Evolutionary conservation across 1,140 invertebrate species (phyloP).

Genomic region (Stenopsyche tienmushanensis): DNA sequence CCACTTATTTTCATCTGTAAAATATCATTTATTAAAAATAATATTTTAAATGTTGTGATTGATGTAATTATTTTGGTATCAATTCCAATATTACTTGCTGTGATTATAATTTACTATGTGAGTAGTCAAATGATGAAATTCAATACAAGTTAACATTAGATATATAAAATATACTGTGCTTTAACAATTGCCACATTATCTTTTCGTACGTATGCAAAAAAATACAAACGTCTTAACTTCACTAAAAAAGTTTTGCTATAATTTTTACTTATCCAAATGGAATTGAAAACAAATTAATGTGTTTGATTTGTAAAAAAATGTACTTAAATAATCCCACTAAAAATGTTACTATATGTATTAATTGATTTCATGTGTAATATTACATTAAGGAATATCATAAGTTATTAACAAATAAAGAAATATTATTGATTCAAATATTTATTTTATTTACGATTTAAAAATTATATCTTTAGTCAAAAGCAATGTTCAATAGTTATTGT

Average conservation of each 20-base stretch:
- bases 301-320: slow-evolving; percentile 11
- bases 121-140: slow-evolving; percentile 6
- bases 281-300: background rate
- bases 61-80: slow-evolving; percentile 28
- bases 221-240: no score
- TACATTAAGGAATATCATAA: slow-evolving; percentile 37
- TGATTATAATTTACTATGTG: slow-evolving; percentile 26
- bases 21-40: slow-evolving; percentile 15
- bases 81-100: slow-evolving; percentile 26
- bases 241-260: background rate
- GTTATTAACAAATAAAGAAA: slow-evolving; percentile 40
- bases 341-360: slow-evolving; percentile 38
- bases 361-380: slow-evolving; percentile 41
- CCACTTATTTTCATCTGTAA: slow-evolving; percentile 7
- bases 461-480: background rate
- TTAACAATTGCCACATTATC: no score
- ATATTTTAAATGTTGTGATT: slow-evolving; percentile 35
- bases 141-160: background rate
- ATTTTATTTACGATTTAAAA: slow-evolving; percentile 13
- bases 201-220: no score
- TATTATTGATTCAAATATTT: slow-evolving; percentile 36
- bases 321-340: slow-evolving; percentile 32
- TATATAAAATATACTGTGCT: background rate
- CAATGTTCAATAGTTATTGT: slow-evolving; percentile 22
- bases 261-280: background rate